Conservation (phyloP, 2,113 vertebrate genomes). For the Callopanchax toddi region DNA sequence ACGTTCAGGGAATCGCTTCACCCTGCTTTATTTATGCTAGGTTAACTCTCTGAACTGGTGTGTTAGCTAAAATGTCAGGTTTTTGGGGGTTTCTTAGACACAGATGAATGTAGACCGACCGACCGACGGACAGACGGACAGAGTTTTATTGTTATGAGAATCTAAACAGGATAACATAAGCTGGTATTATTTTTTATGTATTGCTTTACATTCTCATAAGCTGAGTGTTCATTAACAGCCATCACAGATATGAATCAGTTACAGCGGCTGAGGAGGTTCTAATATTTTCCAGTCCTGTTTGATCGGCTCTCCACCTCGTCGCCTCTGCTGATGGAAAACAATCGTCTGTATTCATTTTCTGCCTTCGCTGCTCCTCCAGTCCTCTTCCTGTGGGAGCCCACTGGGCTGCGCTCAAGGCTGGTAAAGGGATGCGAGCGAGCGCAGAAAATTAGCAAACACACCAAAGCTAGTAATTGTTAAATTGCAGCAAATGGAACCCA, state of each 20-base stretch:
- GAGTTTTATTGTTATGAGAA: too few relatives aligned
- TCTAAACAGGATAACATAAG: too few relatives aligned
- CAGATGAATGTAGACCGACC: too few relatives aligned
- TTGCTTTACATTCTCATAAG: too few relatives aligned
- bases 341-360: constrained; percentile 62
- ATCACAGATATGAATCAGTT: neutral
- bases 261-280: constrained; percentile 36
- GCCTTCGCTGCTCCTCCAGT: constrained; percentile 28
- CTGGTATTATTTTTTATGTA: too few relatives aligned
- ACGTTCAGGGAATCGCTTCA: too few relatives aligned
- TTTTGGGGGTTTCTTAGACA: too few relatives aligned
- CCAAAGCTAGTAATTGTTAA: constrained; percentile 68
- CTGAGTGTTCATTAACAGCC: neutral
- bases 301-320: constrained; percentile 44
- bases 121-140: too few relatives aligned
- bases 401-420: constrained; percentile 44
- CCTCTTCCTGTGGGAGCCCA: constrained; percentile 54
- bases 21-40: too few relatives aligned
- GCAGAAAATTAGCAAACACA: constrained; percentile 56
- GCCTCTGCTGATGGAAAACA: constrained; percentile 67
- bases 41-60: too few relatives aligned
- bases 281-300: constrained; percentile 55
- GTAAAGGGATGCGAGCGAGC: constrained; percentile 50
- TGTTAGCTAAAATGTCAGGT: too few relatives aligned
- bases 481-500: constrained; percentile 68